These are phyloP conservation scores for Microplitis manilae DNA, from an alignment of 2,888 invertebrate species.

Conservation along the genomic window DNA sequence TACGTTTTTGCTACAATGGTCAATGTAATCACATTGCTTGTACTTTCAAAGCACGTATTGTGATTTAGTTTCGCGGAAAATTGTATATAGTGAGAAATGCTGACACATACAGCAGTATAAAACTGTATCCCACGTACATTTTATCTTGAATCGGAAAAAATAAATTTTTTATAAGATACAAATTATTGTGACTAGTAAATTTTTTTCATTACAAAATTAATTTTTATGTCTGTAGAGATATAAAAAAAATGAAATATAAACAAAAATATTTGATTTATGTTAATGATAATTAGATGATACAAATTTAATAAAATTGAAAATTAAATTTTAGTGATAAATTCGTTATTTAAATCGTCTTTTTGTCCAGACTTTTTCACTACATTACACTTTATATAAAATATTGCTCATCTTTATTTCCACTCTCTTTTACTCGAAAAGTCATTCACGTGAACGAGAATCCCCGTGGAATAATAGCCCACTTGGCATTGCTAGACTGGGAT, in stretches of 20 bases:
- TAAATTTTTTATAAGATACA: not conserved
- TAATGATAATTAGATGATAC: not conserved
- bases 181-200: not conserved
- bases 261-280: not conserved
- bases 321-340: not conserved
- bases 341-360: not conserved
- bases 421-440: slow-evolving; percentile 6
- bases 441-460: slow-evolving; percentile 38
- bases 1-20: not conserved
- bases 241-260: not conserved
- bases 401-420: not conserved
- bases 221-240: too few species aligned
- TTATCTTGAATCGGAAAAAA: not conserved
- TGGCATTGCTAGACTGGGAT: slow-evolving; percentile 42
- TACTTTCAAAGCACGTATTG: slow-evolving; percentile 6
- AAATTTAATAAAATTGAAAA: not conserved
- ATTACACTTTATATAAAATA: not conserved
- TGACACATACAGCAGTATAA: not conserved
- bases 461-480: slow-evolving; percentile 49
- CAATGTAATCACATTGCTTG: not conserved
- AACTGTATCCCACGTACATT: not conserved
- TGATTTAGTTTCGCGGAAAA: not conserved
- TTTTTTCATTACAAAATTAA: not conserved
- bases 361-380: not conserved
- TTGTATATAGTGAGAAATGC: not conserved